These are phyloP conservation scores for Acipenser transmontanus DNA, from an alignment of 2,797 vertebrate genomes.

Conservation along the genomic window DNA sequence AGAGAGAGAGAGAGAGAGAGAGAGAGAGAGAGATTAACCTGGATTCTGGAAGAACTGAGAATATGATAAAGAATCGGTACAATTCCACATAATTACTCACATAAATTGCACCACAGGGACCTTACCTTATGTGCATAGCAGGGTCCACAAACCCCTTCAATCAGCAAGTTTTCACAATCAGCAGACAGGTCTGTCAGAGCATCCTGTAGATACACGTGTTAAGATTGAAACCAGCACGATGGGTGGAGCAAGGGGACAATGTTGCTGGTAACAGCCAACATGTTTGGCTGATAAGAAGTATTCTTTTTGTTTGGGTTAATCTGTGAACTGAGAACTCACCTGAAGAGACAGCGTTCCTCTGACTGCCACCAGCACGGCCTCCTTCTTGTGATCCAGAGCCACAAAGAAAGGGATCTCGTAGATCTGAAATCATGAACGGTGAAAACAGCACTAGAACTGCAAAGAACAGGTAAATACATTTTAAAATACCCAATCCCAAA, in stretches of 20 bases:
- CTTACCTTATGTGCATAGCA: conserved; percentile 87
- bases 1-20: too few species aligned
- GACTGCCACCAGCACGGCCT: conserved; percentile 84
- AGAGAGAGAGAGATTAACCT: too few species aligned
- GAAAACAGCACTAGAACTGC: too few species aligned
- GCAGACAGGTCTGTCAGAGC: conserved; percentile 88
- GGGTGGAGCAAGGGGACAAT: neutral
- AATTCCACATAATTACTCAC: neutral
- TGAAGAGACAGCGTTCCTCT: conserved; percentile 90
- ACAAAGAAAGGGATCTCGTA: conserved; percentile 94
- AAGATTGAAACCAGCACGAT: neutral
- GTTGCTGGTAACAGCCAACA: too few species aligned
- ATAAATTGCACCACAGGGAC: neutral
- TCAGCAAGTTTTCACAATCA: conserved; percentile 76
- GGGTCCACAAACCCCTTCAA: conserved; percentile 76
- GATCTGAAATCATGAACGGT: conserved; percentile 59
- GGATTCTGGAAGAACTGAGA: neutral
- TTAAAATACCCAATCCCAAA: too few species aligned
- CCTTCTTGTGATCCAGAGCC: conserved; percentile 88
- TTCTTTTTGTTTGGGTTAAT: too few species aligned
- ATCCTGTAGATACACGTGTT: conserved; percentile 60
- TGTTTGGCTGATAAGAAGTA: too few species aligned
- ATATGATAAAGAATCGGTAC: neutral
- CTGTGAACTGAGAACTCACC: conserved; percentile 51
- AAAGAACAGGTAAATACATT: too few species aligned